Conservation (phyloP, 2,888 invertebrate genomes). For the Acleris laterana region DNA sequence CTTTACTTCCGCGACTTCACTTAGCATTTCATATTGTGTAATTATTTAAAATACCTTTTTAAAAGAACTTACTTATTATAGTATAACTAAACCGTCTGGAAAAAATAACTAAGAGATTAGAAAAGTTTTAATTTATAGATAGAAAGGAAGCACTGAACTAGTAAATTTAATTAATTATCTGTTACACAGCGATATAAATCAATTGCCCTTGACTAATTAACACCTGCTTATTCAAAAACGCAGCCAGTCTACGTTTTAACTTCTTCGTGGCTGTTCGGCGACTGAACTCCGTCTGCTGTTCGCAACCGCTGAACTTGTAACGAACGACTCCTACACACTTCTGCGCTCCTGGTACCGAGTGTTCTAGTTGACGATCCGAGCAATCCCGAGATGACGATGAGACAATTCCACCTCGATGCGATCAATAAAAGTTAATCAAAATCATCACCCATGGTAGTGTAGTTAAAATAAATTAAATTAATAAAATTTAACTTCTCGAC, state of each 20-base stretch:
- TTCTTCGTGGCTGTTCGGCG: conserved; percentile 3
- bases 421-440: conserved; percentile 35
- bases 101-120: not conserved
- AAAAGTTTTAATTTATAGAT: not conserved
- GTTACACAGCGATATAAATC: not conserved
- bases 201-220: not conserved
- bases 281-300: conserved; percentile 11
- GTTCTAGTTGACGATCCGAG: conserved; percentile 83
- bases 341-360: conserved; percentile 72
- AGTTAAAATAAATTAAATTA: conserved; percentile 35
- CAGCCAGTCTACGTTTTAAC: not conserved
- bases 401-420: conserved; percentile 35
- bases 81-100: not conserved
- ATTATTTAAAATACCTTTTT: no score
- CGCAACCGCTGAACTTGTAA: conserved; percentile 18
- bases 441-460: conserved; percentile 42
- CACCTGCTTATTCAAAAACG: conserved; percentile 1
- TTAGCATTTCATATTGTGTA: conserved; percentile 34
- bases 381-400: conserved; percentile 64
- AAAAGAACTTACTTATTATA: no score
- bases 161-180: not conserved
- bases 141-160: not conserved
- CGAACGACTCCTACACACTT: conserved; percentile 50
- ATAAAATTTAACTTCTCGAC: conserved; percentile 1
- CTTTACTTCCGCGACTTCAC: conserved; percentile 66